Percentiles rank a stretch among this genome's conserved stretches.
Evolutionary conservation across 1,140 invertebrate species (phyloP).

Genomic region (Pogonognathellus flavescens): DNA sequence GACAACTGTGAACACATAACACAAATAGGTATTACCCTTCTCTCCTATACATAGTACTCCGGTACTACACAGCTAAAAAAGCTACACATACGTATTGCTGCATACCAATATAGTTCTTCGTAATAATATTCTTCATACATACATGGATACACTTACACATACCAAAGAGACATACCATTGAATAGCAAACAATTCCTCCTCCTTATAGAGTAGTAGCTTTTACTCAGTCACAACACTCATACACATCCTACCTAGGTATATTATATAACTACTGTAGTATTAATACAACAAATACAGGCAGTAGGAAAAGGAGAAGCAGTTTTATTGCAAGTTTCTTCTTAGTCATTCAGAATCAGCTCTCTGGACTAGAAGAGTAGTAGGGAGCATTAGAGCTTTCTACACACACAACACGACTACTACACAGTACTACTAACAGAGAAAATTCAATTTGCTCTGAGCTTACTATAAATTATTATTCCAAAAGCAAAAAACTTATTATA

Average conservation of each 20-base stretch:
- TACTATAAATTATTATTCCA: not conserved
- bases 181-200: too few species aligned
- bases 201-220: too few species aligned
- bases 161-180: too few species aligned
- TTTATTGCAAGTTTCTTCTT: conserved; percentile 3
- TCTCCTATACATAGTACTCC: too few species aligned
- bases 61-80: not conserved
- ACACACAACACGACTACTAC: not conserved
- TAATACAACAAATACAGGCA: not conserved
- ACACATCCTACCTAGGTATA: too few species aligned
- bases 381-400: conserved; percentile 41
- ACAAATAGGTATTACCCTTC: not conserved
- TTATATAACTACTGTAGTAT: not conserved
- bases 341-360: conserved; percentile 39
- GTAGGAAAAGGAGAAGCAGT: not conserved
- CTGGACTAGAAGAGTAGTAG: conserved; percentile 25
- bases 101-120: too few species aligned
- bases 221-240: too few species aligned
- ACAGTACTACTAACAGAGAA: not conserved
- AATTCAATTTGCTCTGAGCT: not conserved
- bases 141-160: too few species aligned
- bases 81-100: not conserved
- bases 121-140: too few species aligned
- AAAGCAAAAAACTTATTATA: too few species aligned
- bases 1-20: conserved; percentile 38